Evolutionary conservation across 2,113 vertebrate genomes (phyloP).

Genomic region (Microtus oregoni): DNA sequence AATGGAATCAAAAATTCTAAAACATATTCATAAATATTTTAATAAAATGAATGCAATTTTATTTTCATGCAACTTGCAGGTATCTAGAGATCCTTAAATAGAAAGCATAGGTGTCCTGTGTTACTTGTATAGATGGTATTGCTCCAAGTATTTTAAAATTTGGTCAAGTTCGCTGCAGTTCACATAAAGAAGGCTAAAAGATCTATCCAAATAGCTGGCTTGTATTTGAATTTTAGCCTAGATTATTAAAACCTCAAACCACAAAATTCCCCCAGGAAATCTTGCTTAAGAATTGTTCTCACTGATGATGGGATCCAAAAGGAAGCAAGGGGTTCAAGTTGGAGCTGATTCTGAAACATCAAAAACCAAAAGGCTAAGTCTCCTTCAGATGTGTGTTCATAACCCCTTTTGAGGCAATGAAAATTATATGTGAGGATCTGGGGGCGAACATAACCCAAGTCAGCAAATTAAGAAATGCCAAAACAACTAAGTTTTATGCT

Average conservation of each 20-base stretch:
- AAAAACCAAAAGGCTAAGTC: slow-evolving; percentile 71
- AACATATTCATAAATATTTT: not conserved
- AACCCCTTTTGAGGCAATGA: slow-evolving; percentile 70
- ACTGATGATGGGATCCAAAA: slow-evolving; percentile 77
- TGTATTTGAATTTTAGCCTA: slow-evolving; percentile 83
- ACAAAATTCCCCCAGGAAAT: slow-evolving; percentile 83
- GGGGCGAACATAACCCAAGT: slow-evolving; percentile 68
- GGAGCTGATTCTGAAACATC: slow-evolving; percentile 79
- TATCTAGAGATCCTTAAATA: not conserved
- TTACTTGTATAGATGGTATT: not conserved
- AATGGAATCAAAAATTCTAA: not conserved
- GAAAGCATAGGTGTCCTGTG: not conserved
- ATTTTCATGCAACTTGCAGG: not conserved
- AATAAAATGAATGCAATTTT: not conserved
- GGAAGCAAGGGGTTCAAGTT: slow-evolving; percentile 81
- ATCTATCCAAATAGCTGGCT: slow-evolving; percentile 84
- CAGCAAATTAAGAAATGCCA: slow-evolving; percentile 80
- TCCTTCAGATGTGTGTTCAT: slow-evolving; percentile 69
- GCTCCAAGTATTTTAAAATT: slow-evolving; percentile 48
- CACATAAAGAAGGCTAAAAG: slow-evolving; percentile 77
- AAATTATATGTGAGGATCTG: slow-evolving; percentile 73
- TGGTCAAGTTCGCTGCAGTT: slow-evolving; percentile 79
- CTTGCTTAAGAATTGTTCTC: slow-evolving; percentile 85
- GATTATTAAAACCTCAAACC: slow-evolving; percentile 81
- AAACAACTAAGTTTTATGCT: slow-evolving; percentile 79